phyloP scores from a whole-genome alignment of 2,113 vertebrate species.

The Fregata magnificens region DNA sequence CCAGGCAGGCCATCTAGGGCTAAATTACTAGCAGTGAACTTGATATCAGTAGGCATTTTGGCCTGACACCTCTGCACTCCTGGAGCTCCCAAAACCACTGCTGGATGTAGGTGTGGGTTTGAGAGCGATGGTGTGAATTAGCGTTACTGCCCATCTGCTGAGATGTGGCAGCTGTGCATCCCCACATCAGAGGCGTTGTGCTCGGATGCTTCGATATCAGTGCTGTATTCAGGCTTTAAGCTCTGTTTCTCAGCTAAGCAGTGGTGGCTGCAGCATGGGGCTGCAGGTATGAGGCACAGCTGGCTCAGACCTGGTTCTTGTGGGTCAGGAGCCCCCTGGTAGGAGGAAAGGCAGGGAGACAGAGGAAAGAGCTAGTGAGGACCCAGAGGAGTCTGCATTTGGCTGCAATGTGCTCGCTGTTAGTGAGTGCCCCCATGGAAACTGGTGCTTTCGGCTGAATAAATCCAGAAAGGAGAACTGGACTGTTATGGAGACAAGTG shows the following conservation, averaged over 20 bases:
- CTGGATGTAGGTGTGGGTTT: background rate
- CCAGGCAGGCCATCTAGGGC: background rate
- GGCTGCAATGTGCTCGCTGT: background rate
- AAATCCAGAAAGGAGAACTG: background rate
- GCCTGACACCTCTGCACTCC: background rate
- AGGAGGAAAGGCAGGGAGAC: background rate
- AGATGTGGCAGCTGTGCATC: background rate
- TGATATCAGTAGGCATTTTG: background rate
- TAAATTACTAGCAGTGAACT: background rate
- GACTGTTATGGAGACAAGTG: no score
- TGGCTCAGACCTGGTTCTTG: background rate
- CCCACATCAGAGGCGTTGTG: fast-evolving
- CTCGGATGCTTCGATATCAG: fast-evolving
- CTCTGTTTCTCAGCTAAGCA: background rate
- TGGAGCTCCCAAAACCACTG: background rate
- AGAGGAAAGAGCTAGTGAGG: background rate
- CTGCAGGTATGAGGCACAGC: background rate
- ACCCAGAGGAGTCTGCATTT: background rate
- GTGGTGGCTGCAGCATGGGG: background rate
- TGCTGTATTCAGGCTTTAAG: background rate
- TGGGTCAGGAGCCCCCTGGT: background rate
- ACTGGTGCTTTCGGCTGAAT: background rate
- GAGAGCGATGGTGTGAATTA: background rate
- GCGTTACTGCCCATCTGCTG: background rate
- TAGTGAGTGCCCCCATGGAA: background rate